These are phyloP conservation scores for Tinamus major DNA, from an alignment of 2,797 vertebrate species.

Conservation along the genomic window DNA sequence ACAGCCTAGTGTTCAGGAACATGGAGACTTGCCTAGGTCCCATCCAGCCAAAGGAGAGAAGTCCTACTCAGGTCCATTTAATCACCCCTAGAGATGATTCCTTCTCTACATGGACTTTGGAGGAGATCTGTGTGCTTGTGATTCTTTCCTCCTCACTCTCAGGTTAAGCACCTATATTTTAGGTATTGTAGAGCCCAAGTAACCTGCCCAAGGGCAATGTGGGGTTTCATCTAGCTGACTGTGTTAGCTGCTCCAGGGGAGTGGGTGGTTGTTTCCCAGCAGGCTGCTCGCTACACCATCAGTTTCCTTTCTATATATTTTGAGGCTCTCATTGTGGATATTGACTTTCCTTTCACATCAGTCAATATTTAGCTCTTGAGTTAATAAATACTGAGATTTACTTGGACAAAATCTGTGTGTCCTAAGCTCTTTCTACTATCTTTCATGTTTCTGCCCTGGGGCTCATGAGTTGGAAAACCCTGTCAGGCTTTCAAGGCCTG, in stretches of 20 bases:
- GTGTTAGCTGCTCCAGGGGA: background rate
- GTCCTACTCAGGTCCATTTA: background rate
- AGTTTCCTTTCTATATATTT: background rate
- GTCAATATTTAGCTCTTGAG: constrained; percentile 39
- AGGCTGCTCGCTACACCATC: background rate
- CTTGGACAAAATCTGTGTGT: background rate
- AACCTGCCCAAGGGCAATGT: background rate
- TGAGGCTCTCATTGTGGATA: background rate
- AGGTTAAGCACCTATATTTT: background rate
- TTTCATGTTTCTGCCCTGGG: background rate
- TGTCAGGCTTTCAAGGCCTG: background rate
- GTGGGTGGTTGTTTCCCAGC: background rate
- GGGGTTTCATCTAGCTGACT: background rate
- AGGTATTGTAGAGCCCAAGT: background rate
- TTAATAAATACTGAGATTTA: constrained; percentile 41
- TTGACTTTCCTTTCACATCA: constrained; percentile 4
- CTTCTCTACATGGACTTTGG: background rate
- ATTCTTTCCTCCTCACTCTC: background rate
- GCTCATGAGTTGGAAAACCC: background rate
- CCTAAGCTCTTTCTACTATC: background rate
- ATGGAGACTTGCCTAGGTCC: background rate
- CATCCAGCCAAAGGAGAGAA: background rate
- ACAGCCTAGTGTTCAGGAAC: background rate
- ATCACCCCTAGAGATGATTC: background rate
- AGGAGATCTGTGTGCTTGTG: background rate